Evolutionary conservation across 1,140 invertebrate genomes (phyloP), one percentile per base, ranked within the genome.

Genomic region (Microplitis demolitor): DNA sequence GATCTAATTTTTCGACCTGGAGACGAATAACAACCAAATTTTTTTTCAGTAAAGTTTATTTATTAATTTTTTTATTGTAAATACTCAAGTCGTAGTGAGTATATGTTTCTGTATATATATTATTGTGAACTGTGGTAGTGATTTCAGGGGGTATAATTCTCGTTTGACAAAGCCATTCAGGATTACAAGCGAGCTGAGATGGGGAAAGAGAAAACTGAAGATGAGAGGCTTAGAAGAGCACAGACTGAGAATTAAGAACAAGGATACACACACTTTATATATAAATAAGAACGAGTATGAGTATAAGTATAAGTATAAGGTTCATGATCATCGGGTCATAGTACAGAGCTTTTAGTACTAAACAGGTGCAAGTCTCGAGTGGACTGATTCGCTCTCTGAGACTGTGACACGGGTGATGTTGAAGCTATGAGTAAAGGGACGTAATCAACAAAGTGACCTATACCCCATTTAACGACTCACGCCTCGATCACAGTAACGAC

Each of bases 381-480:
- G 39, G 35, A 16, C 51, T 37, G 73, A 51, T 45, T 62, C 69
- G 53, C 37, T 1, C 50, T 37, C 62, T 16, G 45, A n/a, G 31
- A 61, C 39, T 31, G 45, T n/a, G 68, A 16, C 51, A 62, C 37
- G 51, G 50, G 73, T 63, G 39, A 37, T 33, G 9, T 11, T 31
- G 51, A 37, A 14, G 16, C 13, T 31, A 24, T 51, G 58, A 60
- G 66, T 63, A 39, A 75, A 70, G 70, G 77, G 73, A 72, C 76
- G 64, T 83, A 79, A 82, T 82, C 79, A 82, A 82, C 81, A 82
- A 83, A 83, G 81, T 80, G 79, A 82, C 80, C 79, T 77, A 73
- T 75, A 77, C 75, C 72, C 76, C 76, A 75, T 82, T 82, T 78
- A 80, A 80, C 74, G 78, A 74, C 79, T 80, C 80, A 80, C 75